Conservation (phyloP, 2,888 invertebrate genomes). For the Lamellibrachia columna region DNA sequence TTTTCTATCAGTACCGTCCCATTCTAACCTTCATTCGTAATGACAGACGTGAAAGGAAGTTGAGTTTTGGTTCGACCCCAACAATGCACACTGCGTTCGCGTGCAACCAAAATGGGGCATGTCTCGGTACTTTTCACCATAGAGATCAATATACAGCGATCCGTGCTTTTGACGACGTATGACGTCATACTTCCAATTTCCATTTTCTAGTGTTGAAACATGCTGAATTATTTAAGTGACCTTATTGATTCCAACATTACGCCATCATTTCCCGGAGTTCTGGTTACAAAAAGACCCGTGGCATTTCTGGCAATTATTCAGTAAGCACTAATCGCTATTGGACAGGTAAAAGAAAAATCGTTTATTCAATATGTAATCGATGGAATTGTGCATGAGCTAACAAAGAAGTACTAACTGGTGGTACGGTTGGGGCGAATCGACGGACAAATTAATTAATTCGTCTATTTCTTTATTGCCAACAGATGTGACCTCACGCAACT, state of each 20-base stretch:
- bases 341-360: background rate
- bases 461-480: background rate
- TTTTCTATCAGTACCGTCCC: no score
- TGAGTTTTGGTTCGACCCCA: no score
- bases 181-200: background rate
- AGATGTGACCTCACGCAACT: background rate
- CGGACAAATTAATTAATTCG: background rate
- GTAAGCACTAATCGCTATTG: background rate
- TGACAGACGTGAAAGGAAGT: no score
- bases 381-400: background rate
- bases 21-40: no score
- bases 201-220: background rate
- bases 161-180: no score
- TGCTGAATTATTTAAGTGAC: background rate
- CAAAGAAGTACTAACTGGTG: background rate
- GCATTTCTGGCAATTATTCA: background rate
- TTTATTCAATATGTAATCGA: background rate
- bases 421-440: background rate
- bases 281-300: background rate
- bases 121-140: no score
- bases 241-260: background rate
- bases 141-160: no score
- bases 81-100: no score
- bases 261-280: background rate
- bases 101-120: no score